phyloP scores from a whole-genome alignment of 2,888 invertebrate species.

The Heliconius erato region DNA sequence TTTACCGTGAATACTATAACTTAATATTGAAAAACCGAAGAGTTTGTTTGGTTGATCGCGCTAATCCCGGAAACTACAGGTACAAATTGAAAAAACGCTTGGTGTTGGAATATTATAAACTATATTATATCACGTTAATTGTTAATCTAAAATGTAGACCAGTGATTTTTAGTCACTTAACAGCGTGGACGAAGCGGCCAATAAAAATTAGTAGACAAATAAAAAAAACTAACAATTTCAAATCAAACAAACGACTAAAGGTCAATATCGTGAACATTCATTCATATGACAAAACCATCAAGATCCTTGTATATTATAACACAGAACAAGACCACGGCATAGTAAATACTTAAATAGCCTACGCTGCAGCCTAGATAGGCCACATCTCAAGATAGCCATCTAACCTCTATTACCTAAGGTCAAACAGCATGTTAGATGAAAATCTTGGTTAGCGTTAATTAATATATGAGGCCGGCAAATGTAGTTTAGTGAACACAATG shows the following conservation, averaged over 20 bases:
- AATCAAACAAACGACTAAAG: not conserved
- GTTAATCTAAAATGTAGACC: no score
- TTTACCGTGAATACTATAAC: no score
- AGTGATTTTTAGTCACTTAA: no score
- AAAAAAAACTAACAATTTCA: no score
- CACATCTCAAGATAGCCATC: slow-evolving; percentile 30
- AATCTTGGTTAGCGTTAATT: slow-evolving; percentile 20
- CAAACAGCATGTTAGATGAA: slow-evolving; percentile 19
- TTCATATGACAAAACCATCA: slow-evolving; percentile 17
- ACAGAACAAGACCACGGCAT: not conserved
- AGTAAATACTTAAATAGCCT: slow-evolving; percentile 25
- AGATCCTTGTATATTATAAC: slow-evolving; percentile 4
- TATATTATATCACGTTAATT: no score
- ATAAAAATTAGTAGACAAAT: no score
- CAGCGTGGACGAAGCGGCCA: no score
- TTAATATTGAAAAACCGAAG: not conserved
- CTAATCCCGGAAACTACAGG: not conserved
- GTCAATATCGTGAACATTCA: slow-evolving; percentile 2
- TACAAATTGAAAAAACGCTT: no score
- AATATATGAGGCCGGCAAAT: slow-evolving; percentile 18
- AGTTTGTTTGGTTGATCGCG: not conserved
- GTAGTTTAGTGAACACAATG: not conserved
- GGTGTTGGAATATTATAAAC: no score
- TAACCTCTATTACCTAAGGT: slow-evolving; percentile 31
- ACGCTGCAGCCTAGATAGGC: slow-evolving; percentile 20